Percentiles rank a stretch among this genome's conserved stretches.
These are phyloP conservation scores for Petrocephalus schoutedeni DNA, from an alignment of 2,797 vertebrate genomes.

Conservation along the genomic window DNA sequence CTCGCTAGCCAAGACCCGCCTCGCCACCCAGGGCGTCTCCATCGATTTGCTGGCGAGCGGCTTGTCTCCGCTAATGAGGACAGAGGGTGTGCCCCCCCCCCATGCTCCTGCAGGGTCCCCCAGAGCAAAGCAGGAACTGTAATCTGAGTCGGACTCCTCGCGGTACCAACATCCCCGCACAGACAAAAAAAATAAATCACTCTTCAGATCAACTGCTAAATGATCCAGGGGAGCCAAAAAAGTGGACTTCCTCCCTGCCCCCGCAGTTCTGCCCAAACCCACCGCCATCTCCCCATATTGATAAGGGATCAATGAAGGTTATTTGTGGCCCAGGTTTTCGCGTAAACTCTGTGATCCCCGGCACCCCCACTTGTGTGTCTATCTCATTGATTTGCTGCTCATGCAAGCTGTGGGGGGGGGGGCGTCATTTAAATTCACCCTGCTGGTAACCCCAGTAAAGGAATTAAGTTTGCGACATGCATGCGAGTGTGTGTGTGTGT, in stretches of 20 bases:
- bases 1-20: constrained; percentile 50
- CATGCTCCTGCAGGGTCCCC: constrained; percentile 50
- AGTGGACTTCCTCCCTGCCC: background rate
- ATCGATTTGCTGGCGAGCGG: constrained; percentile 63
- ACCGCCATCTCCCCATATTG: constrained; percentile 23
- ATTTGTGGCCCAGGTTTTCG: constrained; percentile 40
- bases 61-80: constrained; percentile 70
- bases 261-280: background rate
- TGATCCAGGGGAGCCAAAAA: constrained; percentile 30
- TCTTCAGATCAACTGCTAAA: constrained; percentile 39
- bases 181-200: constrained; percentile 16
- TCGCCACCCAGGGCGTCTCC: constrained; percentile 56
- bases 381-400: constrained; percentile 50
- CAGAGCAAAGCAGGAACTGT: constrained; percentile 53
- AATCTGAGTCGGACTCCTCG: constrained; percentile 62
- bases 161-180: constrained; percentile 44
- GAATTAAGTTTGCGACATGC: constrained; percentile 6
- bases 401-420: constrained; percentile 32
- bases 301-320: constrained; percentile 47
- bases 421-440: constrained; percentile 47
- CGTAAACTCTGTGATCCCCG: constrained; percentile 30
- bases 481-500: background rate
- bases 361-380: constrained; percentile 29
- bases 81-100: constrained; percentile 51
- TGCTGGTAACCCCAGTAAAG: constrained; percentile 28